Evolutionary conservation across 1,140 invertebrate genomes (phyloP).

Genomic region (Condylostylus longicornis): DNA sequence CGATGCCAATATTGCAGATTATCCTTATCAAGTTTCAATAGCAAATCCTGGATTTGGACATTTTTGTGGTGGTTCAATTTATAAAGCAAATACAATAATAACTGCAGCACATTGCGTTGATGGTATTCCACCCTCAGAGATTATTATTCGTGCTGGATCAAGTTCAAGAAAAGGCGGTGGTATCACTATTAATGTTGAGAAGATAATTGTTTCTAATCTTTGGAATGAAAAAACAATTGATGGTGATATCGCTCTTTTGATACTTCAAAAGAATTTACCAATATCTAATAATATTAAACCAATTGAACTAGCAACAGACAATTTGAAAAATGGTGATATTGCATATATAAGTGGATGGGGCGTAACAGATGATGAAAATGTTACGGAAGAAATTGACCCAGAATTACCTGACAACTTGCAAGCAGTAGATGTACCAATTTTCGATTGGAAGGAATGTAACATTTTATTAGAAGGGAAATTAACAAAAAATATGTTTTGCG

Average conservation of each 20-base stretch:
- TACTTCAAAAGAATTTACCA: too few species aligned
- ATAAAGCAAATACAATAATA: constrained; percentile 32
- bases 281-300: too few species aligned
- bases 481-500: constrained; percentile 34
- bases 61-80: constrained; percentile 40
- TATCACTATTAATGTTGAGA: neutral
- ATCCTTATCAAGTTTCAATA: constrained; percentile 39
- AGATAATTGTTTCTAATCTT: neutral
- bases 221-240: too few species aligned
- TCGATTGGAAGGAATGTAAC: too few species aligned
- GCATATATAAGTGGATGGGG: too few species aligned
- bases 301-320: too few species aligned
- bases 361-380: too few species aligned
- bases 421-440: too few species aligned
- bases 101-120: constrained; percentile 40
- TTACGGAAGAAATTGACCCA: too few species aligned
- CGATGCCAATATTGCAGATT: constrained; percentile 32
- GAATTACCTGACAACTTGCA: too few species aligned
- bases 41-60: constrained; percentile 22
- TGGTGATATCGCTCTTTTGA: too few species aligned
- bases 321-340: too few species aligned
- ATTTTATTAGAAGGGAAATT: constrained; percentile 13
- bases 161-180: constrained; percentile 4
- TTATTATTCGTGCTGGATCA: constrained; percentile 16
- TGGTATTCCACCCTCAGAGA: rapidly evolving